These are phyloP conservation scores for Nemotelus nigrinus DNA, from an alignment of 2,888 invertebrate genomes.

Conservation along the genomic window DNA sequence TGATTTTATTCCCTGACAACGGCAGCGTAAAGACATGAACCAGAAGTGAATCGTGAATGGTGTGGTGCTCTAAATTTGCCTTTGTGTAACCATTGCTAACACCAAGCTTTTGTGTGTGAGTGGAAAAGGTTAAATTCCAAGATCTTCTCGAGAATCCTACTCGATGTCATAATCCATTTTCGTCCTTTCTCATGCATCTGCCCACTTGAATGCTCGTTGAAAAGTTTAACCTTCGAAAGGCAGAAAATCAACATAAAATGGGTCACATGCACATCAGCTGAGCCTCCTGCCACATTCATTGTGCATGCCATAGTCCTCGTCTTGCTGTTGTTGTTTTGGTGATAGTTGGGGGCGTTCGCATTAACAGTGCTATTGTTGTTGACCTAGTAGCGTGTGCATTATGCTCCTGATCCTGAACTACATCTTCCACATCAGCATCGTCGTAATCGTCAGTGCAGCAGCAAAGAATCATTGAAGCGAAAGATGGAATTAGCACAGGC, in stretches of 20 bases:
- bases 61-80: too few relatives aligned
- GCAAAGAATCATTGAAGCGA: neutral
- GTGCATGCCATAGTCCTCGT: neutral
- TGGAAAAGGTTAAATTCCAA: too few relatives aligned
- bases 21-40: too few relatives aligned
- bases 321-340: neutral
- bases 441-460: neutral
- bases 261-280: slow-evolving; percentile 33
- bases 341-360: neutral
- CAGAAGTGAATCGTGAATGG: too few relatives aligned
- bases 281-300: neutral
- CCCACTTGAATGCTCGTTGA: neutral
- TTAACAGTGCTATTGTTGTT: slow-evolving; percentile 25
- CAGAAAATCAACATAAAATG: slow-evolving; percentile 2
- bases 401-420: slow-evolving; percentile 38
- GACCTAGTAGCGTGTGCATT: slow-evolving; percentile 22
- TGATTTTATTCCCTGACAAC: too few relatives aligned
- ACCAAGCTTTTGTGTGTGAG: too few relatives aligned
- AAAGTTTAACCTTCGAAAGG: neutral
- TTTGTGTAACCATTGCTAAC: too few relatives aligned
- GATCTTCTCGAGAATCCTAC: too few relatives aligned
- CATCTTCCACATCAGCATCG: neutral
- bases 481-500: slow-evolving; percentile 22
- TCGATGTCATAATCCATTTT: too few relatives aligned
- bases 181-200: too few relatives aligned